Evolutionary conservation across 2,113 vertebrate genomes (phyloP).

Genomic region (Pachyramphus minor): DNA sequence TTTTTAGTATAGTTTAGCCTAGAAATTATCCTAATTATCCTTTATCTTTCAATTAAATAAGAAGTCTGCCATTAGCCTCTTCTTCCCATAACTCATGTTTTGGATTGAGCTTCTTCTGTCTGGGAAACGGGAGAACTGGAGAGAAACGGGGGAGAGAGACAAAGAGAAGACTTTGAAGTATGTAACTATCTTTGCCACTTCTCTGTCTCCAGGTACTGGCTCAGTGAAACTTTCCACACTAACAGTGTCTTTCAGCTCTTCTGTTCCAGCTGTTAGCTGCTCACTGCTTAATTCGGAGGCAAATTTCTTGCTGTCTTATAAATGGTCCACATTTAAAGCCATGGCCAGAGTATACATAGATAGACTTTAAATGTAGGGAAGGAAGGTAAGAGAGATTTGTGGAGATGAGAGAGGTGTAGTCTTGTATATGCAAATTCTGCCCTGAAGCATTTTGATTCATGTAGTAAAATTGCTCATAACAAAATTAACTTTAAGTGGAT

Average conservation of each 20-base stretch:
- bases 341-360: fast-evolving
- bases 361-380: not conserved
- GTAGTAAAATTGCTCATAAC: not conserved
- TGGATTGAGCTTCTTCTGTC: not conserved
- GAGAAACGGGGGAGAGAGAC: not conserved
- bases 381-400: not conserved
- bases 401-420: not conserved
- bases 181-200: not conserved
- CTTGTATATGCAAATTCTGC: not conserved
- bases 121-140: not conserved
- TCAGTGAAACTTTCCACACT: not conserved
- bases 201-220: not conserved
- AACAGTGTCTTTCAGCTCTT: not conserved
- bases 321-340: not conserved
- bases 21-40: not conserved
- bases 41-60: not conserved
- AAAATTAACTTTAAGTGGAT: not conserved
- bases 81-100: not conserved
- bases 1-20: not conserved
- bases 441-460: not conserved
- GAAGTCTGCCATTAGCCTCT: not conserved
- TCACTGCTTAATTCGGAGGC: not conserved
- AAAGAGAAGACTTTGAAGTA: not conserved
- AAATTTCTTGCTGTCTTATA: not conserved
- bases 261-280: not conserved